Percentiles rank a stretch among this genome's conserved stretches.
Evolutionary conservation across 1,140 invertebrate species (phyloP).

Genomic region (Zophobas atratus): DNA sequence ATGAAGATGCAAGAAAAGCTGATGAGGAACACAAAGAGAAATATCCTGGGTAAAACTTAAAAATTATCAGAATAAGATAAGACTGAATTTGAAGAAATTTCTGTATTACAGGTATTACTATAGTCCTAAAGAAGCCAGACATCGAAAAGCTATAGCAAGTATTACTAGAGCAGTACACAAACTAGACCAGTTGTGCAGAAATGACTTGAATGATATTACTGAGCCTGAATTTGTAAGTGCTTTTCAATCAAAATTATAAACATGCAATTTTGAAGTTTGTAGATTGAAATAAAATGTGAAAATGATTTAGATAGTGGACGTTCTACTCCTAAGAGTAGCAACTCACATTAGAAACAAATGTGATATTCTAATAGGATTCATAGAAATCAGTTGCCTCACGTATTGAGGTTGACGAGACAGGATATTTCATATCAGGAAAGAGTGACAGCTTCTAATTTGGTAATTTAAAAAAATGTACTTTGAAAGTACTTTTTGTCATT

Average conservation of each 20-base stretch:
- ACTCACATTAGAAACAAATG: constrained; percentile 9
- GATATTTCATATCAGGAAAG: no score
- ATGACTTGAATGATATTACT: no score
- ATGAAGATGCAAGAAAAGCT: constrained; percentile 66
- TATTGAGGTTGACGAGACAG: no score
- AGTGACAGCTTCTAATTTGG: no score
- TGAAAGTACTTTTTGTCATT: no score
- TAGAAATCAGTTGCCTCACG: no score
- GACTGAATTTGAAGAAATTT: neutral
- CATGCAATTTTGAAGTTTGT: neutral
- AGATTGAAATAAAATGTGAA: constrained; percentile 34
- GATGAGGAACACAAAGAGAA: constrained; percentile 70
- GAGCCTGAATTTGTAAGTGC: neutral
- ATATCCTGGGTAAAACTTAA: constrained; percentile 68
- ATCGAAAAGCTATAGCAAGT: constrained; percentile 16
- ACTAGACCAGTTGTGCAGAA: neutral
- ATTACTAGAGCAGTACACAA: neutral
- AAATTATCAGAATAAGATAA: neutral
- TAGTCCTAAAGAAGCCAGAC: constrained; percentile 17
- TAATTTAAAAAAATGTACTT: no score
- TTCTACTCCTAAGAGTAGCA: neutral
- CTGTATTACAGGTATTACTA: constrained; percentile 17
- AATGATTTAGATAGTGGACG: constrained; percentile 1
- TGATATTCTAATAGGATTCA: neutral
- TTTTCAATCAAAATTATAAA: neutral